Percentiles rank a stretch among this genome's conserved stretches.
phyloP scores from a whole-genome alignment of 2,113 vertebrate genomes.

The Phasianus colchicus region DNA sequence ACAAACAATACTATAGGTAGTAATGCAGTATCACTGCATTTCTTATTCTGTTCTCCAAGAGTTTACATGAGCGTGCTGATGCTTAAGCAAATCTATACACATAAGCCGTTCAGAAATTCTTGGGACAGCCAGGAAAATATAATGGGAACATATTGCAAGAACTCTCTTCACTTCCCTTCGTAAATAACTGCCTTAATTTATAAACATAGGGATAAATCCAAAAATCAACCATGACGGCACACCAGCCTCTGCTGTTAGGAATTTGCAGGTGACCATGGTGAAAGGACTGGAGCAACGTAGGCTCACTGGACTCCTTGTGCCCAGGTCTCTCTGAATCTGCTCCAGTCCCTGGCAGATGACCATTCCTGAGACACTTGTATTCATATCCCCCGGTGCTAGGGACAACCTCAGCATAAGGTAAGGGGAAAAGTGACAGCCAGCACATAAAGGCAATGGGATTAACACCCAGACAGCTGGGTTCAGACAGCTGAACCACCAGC shows the following conservation, averaged over 20 bases:
- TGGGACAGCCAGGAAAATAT: neutral
- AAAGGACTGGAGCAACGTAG: neutral
- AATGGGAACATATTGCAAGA: neutral
- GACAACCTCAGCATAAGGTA: neutral
- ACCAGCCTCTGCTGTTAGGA: neutral
- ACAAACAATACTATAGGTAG: neutral
- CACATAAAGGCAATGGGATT: neutral
- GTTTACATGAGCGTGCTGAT: neutral
- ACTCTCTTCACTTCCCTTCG: neutral
- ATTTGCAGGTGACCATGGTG: rapidly evolving
- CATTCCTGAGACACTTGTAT: rapidly evolving
- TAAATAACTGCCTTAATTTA: neutral
- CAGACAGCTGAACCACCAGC: neutral
- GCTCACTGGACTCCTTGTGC: neutral
- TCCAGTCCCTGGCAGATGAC: neutral
- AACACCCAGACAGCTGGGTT: neutral
- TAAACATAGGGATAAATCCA: neutral
- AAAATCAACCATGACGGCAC: neutral
- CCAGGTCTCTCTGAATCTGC: neutral
- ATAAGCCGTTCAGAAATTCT: neutral
- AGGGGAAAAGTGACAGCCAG: neutral
- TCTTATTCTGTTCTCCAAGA: neutral
- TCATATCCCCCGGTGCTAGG: neutral
- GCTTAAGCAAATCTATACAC: neutral
- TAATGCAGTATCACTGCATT: neutral